Percentiles rank a stretch among this genome's conserved stretches.
Conservation (phyloP, 2,888 invertebrate genomes). For the Diarsia mendica region DNA sequence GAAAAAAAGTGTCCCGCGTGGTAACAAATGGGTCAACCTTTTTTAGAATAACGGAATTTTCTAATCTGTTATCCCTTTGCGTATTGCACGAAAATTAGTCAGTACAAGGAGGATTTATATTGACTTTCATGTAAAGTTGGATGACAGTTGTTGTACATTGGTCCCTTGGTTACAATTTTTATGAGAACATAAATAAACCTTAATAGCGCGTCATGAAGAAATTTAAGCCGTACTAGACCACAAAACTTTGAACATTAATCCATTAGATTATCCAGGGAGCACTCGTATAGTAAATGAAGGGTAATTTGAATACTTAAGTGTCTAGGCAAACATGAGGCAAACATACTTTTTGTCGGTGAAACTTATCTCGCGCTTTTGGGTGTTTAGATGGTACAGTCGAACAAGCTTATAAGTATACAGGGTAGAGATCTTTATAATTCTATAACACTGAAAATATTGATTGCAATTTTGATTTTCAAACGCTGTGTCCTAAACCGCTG, state of each 20-base stretch:
- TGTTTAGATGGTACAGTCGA: too few species aligned
- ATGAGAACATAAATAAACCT: slow-evolving; percentile 62
- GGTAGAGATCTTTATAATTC: too few species aligned
- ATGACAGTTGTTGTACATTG: slow-evolving; percentile 57
- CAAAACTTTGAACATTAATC: slow-evolving; percentile 63
- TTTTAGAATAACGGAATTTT: slow-evolving; percentile 82
- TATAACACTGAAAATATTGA: too few species aligned
- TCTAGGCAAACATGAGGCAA: slow-evolving; percentile 22
- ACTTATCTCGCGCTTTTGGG: slow-evolving; percentile 1
- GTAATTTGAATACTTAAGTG: slow-evolving; percentile 50
- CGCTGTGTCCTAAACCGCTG: too few species aligned
- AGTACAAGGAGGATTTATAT: slow-evolving; percentile 65
- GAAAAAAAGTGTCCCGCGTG: slow-evolving; percentile 82
- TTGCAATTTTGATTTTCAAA: too few species aligned
- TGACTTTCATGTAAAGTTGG: slow-evolving; percentile 63
- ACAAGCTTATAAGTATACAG: too few species aligned
- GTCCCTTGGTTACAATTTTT: slow-evolving; percentile 62
- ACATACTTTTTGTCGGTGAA: slow-evolving; percentile 29
- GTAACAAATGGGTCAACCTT: slow-evolving; percentile 86
- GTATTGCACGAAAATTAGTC: slow-evolving; percentile 72
- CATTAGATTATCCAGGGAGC: slow-evolving; percentile 60
- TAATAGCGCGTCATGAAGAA: slow-evolving; percentile 62
- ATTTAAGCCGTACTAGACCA: slow-evolving; percentile 58
- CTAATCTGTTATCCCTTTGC: slow-evolving; percentile 81
- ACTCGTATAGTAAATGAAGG: slow-evolving; percentile 43